phyloP scores from a whole-genome alignment of 2,113 vertebrate genomes.

The Hippotragus niger region DNA sequence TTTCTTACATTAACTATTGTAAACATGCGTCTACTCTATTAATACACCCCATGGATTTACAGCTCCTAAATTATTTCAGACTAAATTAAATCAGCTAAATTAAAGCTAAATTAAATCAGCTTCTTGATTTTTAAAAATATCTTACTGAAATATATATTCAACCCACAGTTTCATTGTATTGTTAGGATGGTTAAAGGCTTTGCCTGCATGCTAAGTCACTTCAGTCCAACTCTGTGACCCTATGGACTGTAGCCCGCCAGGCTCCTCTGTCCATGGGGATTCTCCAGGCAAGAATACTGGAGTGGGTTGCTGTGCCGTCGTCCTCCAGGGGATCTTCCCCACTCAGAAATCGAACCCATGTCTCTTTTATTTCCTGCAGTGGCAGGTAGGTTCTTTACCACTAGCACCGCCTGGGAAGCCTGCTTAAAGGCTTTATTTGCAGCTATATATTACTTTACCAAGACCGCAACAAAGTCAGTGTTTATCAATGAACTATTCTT shows the following conservation, averaged over 20 bases:
- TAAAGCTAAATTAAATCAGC: not conserved
- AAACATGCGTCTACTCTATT: not conserved
- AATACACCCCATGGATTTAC: not conserved
- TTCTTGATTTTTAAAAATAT: not conserved
- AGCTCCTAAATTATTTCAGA: not conserved
- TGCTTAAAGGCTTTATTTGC: not conserved
- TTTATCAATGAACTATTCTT: not conserved
- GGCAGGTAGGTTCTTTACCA: not conserved
- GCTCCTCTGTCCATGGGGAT: not conserved
- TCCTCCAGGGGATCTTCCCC: not conserved
- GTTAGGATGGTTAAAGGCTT: not conserved
- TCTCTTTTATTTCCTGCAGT: not conserved
- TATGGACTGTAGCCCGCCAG: not conserved
- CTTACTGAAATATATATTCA: not conserved
- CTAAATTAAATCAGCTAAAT: too few relatives aligned
- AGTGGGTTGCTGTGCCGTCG: not conserved
- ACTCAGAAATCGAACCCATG: not conserved
- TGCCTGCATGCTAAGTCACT: not conserved
- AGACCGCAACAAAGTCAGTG: not conserved
- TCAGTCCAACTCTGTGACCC: accelerated
- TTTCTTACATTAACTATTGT: not conserved
- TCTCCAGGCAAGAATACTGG: not conserved
- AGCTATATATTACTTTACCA: not conserved
- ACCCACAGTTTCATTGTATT: not conserved
- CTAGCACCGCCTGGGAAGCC: not conserved